phyloP scores from a whole-genome alignment of 2,113 vertebrate genomes.

The Lepisosteus oculatus region DNA sequence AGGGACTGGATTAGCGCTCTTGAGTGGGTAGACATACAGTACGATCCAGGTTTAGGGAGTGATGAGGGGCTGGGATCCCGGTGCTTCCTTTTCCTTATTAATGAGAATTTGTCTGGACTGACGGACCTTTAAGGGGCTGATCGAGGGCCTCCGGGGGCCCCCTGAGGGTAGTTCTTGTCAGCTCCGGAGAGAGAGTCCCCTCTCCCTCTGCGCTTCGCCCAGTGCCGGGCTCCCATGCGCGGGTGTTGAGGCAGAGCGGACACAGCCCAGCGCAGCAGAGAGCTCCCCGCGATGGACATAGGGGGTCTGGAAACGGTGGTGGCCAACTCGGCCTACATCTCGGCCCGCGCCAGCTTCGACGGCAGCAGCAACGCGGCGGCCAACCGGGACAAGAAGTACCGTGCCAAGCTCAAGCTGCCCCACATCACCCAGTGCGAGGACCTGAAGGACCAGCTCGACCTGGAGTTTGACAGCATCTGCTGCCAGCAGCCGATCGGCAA shows the following conservation, averaged over 20 bases:
- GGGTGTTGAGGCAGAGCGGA: not conserved
- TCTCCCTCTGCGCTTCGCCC: slow-evolving; percentile 5
- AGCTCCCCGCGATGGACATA: slow-evolving; percentile 58
- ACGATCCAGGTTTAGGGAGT: not conserved
- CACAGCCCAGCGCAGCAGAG: not conserved
- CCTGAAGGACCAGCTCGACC: slow-evolving; percentile 59
- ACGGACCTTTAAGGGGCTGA: no score
- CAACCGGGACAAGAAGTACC: slow-evolving; percentile 69
- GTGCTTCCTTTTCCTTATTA: not conserved
- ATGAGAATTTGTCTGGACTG: not conserved
- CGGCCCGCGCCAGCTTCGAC: slow-evolving; percentile 69
- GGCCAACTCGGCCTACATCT: slow-evolving; percentile 74
- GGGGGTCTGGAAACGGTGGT: slow-evolving; percentile 71
- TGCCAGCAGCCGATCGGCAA: slow-evolving; percentile 70
- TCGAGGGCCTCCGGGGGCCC: not conserved
- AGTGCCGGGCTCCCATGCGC: slow-evolving; percentile 1
- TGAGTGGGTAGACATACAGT: not conserved
- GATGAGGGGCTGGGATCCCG: not conserved
- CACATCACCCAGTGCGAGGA: slow-evolving; percentile 71
- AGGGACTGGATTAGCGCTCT: slow-evolving; percentile 34
- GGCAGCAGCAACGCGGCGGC: slow-evolving; percentile 50
- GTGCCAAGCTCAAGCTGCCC: slow-evolving; percentile 67
- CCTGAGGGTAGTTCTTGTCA: not conserved
- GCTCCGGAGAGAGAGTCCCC: not conserved
- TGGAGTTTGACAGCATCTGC: slow-evolving; percentile 58